Conservation (phyloP, 1,140 invertebrate species). For the Parapsyche elsis region DNA sequence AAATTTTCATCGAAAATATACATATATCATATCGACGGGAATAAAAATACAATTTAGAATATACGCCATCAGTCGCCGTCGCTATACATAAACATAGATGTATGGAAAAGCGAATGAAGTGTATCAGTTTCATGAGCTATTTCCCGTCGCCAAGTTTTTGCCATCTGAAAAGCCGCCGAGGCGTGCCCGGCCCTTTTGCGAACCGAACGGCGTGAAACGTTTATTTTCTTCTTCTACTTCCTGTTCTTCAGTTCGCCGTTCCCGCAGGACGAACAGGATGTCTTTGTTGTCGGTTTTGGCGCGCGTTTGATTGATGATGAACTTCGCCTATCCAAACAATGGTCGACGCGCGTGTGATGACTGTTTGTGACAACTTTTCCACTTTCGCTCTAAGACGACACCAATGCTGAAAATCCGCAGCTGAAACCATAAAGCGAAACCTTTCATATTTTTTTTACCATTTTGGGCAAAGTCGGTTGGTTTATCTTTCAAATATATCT, state of each 20-base stretch:
- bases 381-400: neutral
- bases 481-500: too few relatives aligned
- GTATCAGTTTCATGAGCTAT: slow-evolving; percentile 49
- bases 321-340: slow-evolving; percentile 38
- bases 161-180: slow-evolving; percentile 44
- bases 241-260: neutral
- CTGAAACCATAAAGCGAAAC: too few relatives aligned
- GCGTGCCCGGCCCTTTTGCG: slow-evolving; percentile 44
- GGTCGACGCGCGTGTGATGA: slow-evolving; percentile 12
- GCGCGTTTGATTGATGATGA: slow-evolving; percentile 54
- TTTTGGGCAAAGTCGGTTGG: too few relatives aligned
- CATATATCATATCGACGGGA: too few relatives aligned
- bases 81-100: too few relatives aligned
- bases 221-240: slow-evolving; percentile 44
- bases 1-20: too few relatives aligned
- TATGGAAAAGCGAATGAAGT: neutral
- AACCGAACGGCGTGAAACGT: slow-evolving; percentile 46
- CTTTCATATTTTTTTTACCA: too few relatives aligned
- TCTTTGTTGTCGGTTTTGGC: slow-evolving; percentile 49
- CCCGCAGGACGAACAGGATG: neutral
- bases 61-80: too few relatives aligned
- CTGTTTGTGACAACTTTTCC: slow-evolving; percentile 27
- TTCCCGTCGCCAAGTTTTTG: slow-evolving; percentile 46
- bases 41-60: too few relatives aligned
- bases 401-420: too few relatives aligned